Conservation (phyloP, 2,888 invertebrate genomes). For the Drosophila rellima region DNA sequence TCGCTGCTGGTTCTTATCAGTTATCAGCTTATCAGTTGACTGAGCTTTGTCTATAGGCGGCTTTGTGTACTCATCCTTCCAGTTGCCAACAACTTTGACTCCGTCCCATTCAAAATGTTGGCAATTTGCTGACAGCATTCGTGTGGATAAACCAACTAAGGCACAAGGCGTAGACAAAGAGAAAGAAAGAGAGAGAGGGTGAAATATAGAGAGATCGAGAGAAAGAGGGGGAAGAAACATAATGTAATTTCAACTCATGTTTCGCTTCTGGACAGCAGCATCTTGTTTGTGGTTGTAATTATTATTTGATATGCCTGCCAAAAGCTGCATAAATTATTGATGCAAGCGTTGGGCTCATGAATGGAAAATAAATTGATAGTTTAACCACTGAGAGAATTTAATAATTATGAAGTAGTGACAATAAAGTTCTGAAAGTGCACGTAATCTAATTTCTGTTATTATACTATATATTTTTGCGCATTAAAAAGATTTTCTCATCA, state of each 20-base stretch:
- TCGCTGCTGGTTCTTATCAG: conserved; percentile 10
- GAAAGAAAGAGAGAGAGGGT: background rate
- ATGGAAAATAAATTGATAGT: background rate
- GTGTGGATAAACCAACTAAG: conserved; percentile 43
- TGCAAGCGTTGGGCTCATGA: conserved; percentile 5
- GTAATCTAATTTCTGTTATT: background rate
- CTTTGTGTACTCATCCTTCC: conserved; percentile 13
- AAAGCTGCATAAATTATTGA: conserved; percentile 44
- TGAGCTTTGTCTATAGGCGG: conserved; percentile 20
- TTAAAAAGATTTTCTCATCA: too few relatives aligned
- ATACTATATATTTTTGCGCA: too few relatives aligned
- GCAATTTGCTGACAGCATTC: conserved; percentile 56
- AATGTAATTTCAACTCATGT: conserved; percentile 8
- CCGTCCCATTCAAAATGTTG: conserved; percentile 38
- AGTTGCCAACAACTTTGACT: conserved; percentile 29
- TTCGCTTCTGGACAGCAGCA: conserved; percentile 17
- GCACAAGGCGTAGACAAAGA: background rate
- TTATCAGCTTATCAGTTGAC: conserved; percentile 58
- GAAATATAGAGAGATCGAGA: background rate
- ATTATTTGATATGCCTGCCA: conserved; percentile 39
- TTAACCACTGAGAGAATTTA: background rate
- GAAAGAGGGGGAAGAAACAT: background rate
- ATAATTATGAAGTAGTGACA: background rate
- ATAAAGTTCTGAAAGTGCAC: background rate
- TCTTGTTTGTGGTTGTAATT: conserved; percentile 49